Base-by-base conservation (phyloP, 1,140 invertebrate genomes). In the Calephelis nemesis region DNA sequence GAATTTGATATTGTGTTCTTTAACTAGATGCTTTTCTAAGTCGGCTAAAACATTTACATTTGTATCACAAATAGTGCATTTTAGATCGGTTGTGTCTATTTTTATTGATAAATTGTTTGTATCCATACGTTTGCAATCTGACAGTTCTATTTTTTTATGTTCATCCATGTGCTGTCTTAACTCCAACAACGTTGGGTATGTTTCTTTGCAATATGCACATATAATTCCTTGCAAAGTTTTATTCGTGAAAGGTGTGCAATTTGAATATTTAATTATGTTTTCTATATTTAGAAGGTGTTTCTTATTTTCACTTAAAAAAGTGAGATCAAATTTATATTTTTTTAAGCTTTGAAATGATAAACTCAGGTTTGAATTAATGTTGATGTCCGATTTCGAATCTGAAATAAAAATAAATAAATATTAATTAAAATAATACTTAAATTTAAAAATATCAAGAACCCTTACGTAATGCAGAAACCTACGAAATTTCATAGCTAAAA, bases 211-310 rank as follows among this genome's bases (percentile, higher is more conserved):
- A 62, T 81, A 91, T 0, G 82, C 85, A 62, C 88, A 91, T 0
- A 76, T 67, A 12, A 88, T 85, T 0, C 88, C 88, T 0, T 80
- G 67, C 1, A 91, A 62, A 0, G 82, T 85, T 70, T 87, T 91
- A 62, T 86, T 86, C 0, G 73, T 82, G 47, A 91, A 91, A 0
- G 88, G 87, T 1, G 86, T 88, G 13, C 83, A 87, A 68, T 89
- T 91, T 0, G 87, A 91, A 45, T 88, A 81, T 73, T 87, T 89
- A 0, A 91, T 60, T 11, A 91, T 74, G 12, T 85, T 88, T 9
- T 84, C 76, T 0, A 87, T 74, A 62, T 91, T 91, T 0, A 63
- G n/a, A 45, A 74, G 75, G 65, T 89, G 81, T 62, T 89, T 89
- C 7, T 74, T 75, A 19, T 77, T 84, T 8, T 88, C 84, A 15